Conservation (phyloP, 2,113 vertebrate genomes). For the Grammatotria lemairii region DNA sequence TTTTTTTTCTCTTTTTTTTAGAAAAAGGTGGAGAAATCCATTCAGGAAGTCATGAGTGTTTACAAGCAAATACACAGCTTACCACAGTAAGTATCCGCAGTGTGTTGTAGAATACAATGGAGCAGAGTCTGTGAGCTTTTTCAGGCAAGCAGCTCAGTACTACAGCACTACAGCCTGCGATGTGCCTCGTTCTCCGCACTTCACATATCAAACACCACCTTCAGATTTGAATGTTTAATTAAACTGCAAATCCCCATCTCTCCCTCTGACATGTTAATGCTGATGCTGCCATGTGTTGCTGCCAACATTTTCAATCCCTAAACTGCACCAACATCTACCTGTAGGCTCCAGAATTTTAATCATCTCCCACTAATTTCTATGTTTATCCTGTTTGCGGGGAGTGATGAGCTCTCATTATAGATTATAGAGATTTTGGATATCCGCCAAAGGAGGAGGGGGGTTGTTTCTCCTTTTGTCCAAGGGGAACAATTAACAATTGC, state of each 20-base stretch:
- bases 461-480: background rate
- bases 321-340: background rate
- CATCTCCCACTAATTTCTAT: background rate
- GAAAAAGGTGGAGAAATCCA: constrained; percentile 84
- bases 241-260: background rate
- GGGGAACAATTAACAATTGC: background rate
- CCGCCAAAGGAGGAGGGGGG: background rate
- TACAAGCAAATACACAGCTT: constrained; percentile 80
- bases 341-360: background rate
- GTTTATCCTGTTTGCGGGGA: background rate
- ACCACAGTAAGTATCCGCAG: constrained; percentile 75
- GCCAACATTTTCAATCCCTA: background rate
- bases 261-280: background rate
- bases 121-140: background rate
- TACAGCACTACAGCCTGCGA: background rate
- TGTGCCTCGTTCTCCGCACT: background rate
- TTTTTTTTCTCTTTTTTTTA: constrained; percentile 28
- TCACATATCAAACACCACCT: background rate
- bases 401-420: background rate
- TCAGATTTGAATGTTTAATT: background rate
- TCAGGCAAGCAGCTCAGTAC: background rate
- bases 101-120: background rate
- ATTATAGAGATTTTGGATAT: background rate
- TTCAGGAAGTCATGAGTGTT: constrained; percentile 80
- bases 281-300: background rate